Conservation (phyloP, 2,888 invertebrate genomes). For the Luperina testacea region DNA sequence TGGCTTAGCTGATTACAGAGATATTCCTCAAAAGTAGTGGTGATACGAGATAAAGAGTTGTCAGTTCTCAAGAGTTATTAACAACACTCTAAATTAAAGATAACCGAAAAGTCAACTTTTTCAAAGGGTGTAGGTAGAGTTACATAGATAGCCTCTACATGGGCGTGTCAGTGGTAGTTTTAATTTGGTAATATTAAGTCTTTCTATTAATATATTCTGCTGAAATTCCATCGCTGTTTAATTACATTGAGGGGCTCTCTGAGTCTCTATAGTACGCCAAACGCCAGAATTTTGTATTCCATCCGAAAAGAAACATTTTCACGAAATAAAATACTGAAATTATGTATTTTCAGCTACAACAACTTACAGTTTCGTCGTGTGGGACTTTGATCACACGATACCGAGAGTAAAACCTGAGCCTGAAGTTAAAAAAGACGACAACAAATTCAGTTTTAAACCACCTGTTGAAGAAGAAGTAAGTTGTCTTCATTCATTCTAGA, state of each 20-base stretch:
- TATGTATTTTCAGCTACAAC: conserved; percentile 90
- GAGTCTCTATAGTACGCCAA: background rate
- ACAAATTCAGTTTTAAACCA: conserved; percentile 62
- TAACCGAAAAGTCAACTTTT: background rate
- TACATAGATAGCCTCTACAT: too few species aligned
- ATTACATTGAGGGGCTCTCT: too few species aligned
- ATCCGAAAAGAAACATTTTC: background rate
- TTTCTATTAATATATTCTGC: too few species aligned
- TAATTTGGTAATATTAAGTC: too few species aligned
- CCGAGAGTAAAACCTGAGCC: conserved; percentile 80
- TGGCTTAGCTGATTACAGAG: background rate
- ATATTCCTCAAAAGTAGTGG: background rate
- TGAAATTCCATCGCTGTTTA: too few species aligned
- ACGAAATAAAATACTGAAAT: background rate
- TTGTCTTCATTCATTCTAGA: background rate
- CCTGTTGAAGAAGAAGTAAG: conserved; percentile 55
- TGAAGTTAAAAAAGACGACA: conserved; percentile 74
- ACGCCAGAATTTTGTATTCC: background rate
- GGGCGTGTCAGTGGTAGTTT: too few species aligned
- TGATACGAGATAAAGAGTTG: background rate
- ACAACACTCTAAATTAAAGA: background rate
- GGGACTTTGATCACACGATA: conserved; percentile 92
- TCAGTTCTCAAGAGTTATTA: background rate
- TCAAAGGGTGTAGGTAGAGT: background rate
- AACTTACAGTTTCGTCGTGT: conserved; percentile 95